Evolutionary conservation across 2,888 invertebrate species (phyloP).

Genomic region (Cremastinae sp.): DNA sequence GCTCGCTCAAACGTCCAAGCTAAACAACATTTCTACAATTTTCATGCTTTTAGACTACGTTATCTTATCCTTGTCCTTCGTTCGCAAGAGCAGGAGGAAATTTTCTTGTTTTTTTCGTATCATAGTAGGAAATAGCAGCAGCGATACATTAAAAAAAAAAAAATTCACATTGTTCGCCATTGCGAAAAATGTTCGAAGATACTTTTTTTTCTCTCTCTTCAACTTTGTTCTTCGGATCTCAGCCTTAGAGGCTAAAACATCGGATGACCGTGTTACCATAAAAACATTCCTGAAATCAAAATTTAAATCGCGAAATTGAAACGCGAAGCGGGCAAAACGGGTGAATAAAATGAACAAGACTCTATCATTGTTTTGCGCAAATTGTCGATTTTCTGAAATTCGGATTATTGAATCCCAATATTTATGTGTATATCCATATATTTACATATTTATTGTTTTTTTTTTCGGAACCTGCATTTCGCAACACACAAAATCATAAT

Average conservation of each 20-base stretch:
- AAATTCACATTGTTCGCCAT: conserved; percentile 40
- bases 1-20: too few species aligned
- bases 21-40: background rate
- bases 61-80: too few species aligned
- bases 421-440: conserved; percentile 18
- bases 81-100: too few species aligned
- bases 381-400: conserved; percentile 46
- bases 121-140: conserved; percentile 33
- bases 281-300: conserved; percentile 14
- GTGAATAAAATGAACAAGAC: conserved; percentile 39
- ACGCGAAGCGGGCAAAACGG: conserved; percentile 42
- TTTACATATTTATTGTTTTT: conserved; percentile 38
- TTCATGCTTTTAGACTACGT: background rate
- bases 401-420: conserved; percentile 26
- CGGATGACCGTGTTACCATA: conserved; percentile 19
- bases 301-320: conserved; percentile 9
- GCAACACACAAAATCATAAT: conserved; percentile 50
- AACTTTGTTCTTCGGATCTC: conserved; percentile 34
- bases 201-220: conserved; percentile 2
- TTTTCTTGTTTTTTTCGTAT: conserved; percentile 3
- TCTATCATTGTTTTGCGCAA: conserved; percentile 24
- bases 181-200: conserved; percentile 10
- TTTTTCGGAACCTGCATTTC: conserved; percentile 49
- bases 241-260: conserved; percentile 52
- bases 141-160: conserved; percentile 37